Evolutionary conservation across 2,113 vertebrate species (phyloP).

Genomic region (Oostethus manadensis): DNA sequence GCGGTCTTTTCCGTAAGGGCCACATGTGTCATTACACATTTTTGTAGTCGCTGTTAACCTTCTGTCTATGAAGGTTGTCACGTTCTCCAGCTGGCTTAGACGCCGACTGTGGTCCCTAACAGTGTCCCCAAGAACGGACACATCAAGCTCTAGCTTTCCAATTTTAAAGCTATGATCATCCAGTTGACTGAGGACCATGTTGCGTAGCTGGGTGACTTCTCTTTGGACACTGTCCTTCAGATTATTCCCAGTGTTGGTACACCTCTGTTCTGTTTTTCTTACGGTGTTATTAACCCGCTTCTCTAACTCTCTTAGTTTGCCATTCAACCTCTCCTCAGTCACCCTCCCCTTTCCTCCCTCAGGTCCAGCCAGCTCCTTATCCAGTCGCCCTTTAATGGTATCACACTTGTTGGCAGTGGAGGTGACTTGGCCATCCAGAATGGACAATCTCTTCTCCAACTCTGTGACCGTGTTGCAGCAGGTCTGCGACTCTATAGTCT

Average conservation of each 20-base stretch:
- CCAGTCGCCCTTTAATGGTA: constrained; percentile 67
- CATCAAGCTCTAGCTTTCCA: constrained; percentile 68
- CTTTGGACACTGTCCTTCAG: constrained; percentile 67
- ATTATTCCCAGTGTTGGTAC: constrained; percentile 65
- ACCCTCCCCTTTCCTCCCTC: constrained; percentile 48
- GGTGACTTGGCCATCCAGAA: constrained; percentile 71
- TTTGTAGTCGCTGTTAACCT: constrained; percentile 58
- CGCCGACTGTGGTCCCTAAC: constrained; percentile 62
- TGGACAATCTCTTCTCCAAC: constrained; percentile 56
- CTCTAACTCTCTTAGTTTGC: constrained; percentile 77
- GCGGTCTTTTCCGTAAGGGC: constrained; percentile 22
- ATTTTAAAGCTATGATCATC: constrained; percentile 66
- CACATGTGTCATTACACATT: constrained; percentile 75
- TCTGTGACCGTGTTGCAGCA: constrained; percentile 70
- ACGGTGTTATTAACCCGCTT: constrained; percentile 76
- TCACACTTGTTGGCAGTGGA: constrained; percentile 66
- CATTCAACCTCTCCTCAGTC: constrained; percentile 68
- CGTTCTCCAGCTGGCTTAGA: constrained; percentile 60
- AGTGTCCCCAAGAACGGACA: constrained; percentile 62
- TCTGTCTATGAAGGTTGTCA: constrained; percentile 62
- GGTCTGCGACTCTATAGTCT: constrained; percentile 57
- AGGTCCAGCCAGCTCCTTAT: constrained; percentile 63
- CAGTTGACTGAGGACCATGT: constrained; percentile 57
- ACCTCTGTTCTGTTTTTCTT: constrained; percentile 72
- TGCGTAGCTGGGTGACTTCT: constrained; percentile 66